phyloP scores from a whole-genome alignment of 1,140 invertebrate species.

The Caerostris extrusa region DNA sequence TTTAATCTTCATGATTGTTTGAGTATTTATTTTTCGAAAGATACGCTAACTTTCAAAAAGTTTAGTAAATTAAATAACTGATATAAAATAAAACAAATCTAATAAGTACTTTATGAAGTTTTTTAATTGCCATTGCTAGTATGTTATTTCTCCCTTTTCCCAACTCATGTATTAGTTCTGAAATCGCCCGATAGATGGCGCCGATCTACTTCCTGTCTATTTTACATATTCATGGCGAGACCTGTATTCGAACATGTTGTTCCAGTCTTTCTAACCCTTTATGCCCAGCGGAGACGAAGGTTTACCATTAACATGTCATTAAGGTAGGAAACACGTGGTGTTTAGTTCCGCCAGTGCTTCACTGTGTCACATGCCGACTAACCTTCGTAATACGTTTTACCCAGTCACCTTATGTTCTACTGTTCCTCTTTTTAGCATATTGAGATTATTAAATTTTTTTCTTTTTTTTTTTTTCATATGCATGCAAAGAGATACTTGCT shows the following conservation, averaged over 20 bases:
- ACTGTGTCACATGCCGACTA: slow-evolving; percentile 42
- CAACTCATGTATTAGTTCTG: background rate
- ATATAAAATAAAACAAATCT: too few species aligned
- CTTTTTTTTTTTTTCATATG: background rate
- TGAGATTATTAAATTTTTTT: background rate
- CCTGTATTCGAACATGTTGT: background rate
- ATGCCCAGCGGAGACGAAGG: slow-evolving; percentile 32
- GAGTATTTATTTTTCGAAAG: too few species aligned
- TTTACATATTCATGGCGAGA: slow-evolving; percentile 12
- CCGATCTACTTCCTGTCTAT: background rate
- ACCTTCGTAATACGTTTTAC: slow-evolving; percentile 70
- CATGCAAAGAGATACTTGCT: background rate
- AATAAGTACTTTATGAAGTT: too few species aligned
- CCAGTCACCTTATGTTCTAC: slow-evolving; percentile 72
- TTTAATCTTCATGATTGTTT: too few species aligned
- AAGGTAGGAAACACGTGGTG: slow-evolving; percentile 54
- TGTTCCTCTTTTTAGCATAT: slow-evolving; percentile 60
- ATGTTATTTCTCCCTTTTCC: too few species aligned
- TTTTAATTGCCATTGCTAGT: too few species aligned
- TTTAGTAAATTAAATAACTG: too few species aligned
- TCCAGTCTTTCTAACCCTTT: slow-evolving; percentile 16
- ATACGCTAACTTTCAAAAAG: too few species aligned
- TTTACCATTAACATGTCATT: slow-evolving; percentile 66
- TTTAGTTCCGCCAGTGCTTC: slow-evolving; percentile 68
- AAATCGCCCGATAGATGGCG: slow-evolving; percentile 16